phyloP scores from a whole-genome alignment of 2,888 invertebrate species.

The Himalopsyche kuldschensis region DNA sequence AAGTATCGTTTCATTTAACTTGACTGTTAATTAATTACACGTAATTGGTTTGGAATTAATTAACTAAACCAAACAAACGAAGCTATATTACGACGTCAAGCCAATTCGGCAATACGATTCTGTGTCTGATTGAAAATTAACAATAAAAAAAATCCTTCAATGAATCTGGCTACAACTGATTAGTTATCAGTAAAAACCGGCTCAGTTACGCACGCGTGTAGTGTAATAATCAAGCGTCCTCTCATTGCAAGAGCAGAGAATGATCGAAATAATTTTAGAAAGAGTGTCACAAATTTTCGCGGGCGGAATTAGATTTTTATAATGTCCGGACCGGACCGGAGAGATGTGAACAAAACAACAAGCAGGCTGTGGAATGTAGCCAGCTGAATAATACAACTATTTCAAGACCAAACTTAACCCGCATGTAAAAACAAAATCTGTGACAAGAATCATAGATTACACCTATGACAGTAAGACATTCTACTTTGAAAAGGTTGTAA shows the following conservation, averaged over 20 bases:
- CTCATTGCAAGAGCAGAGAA: no score
- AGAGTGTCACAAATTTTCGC: neutral
- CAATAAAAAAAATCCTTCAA: neutral
- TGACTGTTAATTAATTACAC: no score
- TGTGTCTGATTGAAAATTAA: neutral
- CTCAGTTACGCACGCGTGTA: neutral
- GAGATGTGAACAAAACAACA: neutral
- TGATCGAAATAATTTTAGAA: no score
- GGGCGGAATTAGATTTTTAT: neutral
- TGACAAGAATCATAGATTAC: no score
- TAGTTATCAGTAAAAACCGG: neutral
- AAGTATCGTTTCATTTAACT: no score
- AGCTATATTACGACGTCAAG: no score
- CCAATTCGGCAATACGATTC: neutral
- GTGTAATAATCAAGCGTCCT: no score
- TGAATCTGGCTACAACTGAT: neutral
- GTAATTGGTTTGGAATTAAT: no score
- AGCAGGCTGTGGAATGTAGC: neutral
- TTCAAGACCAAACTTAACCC: neutral
- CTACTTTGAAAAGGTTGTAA: no score
- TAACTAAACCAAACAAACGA: no score
- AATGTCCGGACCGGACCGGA: neutral
- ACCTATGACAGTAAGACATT: no score
- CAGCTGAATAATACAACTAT: neutral
- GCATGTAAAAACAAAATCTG: neutral